Evolutionary conservation across 2,888 invertebrate genomes (phyloP), one percentile per base, ranked within the genome.

Genomic region (Drosophila tripunctata): DNA sequence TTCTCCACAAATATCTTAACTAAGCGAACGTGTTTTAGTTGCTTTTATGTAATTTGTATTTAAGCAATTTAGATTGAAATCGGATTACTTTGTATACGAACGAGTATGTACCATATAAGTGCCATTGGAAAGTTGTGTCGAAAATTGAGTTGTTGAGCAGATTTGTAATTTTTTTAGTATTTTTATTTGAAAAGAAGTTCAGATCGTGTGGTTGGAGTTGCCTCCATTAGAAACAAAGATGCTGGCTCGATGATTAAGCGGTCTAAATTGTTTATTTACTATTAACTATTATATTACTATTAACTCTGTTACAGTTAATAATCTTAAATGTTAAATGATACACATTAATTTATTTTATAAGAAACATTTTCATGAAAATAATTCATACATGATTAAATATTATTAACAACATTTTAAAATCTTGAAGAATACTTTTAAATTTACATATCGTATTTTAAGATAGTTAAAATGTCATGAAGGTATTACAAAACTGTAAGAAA

Each of bases 1-100:
- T 30, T 38, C 30, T 15, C 21, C 15, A 27, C 47, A 33, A 19
- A 50, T 50, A 50, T 50, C 19, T 50, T 30, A 38, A 30, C 38
- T 38, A 38, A 38, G 38, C 38, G 38, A 50, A 50, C 50, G 50
- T 50, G 50, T 50, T 50, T 50, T 38, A 50, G 38, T 30, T 38
- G 50, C 38, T 38, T 50, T 50, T 50, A 30, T 38, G 50, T 50
- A 50, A 50, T 50, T 38, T 38, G 17, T 36, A 50, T 50, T 50
- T 50, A 50, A 50, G 50, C 50, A 50, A 38, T 50, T 50, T 50
- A 50, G 50, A 50, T 50, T 38, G 38, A 50, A 50, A 50, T 50
- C 50, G 19, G 50, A 36, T 38, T 50, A 50, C 17, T 27, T 38
- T 38, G 36, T 50, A 22, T 22, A 21, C 21, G 7, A 15, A 4